Conservation (phyloP, 30 jellyfish, hydroid and myxozoan species). For the Aurelia aurita region DNA sequence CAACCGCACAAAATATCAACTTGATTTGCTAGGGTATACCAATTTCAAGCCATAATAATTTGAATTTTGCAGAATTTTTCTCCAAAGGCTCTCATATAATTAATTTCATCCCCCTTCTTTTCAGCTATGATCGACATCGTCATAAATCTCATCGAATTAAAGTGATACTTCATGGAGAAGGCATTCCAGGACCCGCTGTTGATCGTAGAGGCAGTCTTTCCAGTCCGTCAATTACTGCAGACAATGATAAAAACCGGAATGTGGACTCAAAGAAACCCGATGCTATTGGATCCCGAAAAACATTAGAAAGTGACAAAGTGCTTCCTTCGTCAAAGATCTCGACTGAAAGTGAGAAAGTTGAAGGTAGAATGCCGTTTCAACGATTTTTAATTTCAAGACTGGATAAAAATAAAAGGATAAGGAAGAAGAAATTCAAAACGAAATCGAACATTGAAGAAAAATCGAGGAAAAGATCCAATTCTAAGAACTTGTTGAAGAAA, state of each 20-base stretch:
- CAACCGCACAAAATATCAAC: too few relatives aligned
- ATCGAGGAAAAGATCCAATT: neutral
- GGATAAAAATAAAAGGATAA: neutral
- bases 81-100: too few relatives aligned
- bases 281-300: too few relatives aligned
- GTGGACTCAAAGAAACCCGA: too few relatives aligned
- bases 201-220: conserved; percentile 39
- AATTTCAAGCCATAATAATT: too few relatives aligned
- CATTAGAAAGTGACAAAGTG: too few relatives aligned
- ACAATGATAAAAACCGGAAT: neutral
- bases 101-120: too few relatives aligned
- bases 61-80: too few relatives aligned
- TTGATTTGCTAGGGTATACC: too few relatives aligned
- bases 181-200: conserved; percentile 78
- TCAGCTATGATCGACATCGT: conserved; percentile 58
- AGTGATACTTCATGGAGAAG: conserved; percentile 77
- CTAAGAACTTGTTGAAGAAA: neutral
- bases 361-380: neutral
- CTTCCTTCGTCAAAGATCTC: too few relatives aligned
- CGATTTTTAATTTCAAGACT: neutral
- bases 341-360: neutral
- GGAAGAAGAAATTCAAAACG: neutral
- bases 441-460: neutral
- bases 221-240: conserved; percentile 4
- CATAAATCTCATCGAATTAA: conserved; percentile 65